Percentiles rank a stretch among this genome's conserved stretches.
These are phyloP conservation scores for Catharus minimus DNA, from an alignment of 2,113 vertebrate species.

Conservation along the genomic window DNA sequence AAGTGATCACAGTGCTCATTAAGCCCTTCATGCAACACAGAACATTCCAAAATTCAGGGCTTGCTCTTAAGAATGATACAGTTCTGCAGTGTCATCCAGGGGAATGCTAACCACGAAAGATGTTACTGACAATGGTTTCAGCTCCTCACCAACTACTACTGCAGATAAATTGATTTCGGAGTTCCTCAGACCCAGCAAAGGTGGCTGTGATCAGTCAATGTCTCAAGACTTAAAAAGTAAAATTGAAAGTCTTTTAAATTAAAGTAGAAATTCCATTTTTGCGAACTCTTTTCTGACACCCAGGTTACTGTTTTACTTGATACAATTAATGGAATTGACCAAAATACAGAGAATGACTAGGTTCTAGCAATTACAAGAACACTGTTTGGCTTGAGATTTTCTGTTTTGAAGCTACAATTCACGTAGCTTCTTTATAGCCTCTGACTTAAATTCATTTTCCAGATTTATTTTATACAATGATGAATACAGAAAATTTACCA, in stretches of 20 bases:
- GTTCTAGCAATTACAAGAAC: not conserved
- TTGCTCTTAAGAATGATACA: not conserved
- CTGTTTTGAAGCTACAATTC: not conserved
- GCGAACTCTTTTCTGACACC: not conserved
- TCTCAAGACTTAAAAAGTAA: not conserved
- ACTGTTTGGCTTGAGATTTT: not conserved
- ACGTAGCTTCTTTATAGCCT: not conserved
- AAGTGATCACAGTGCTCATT: not conserved
- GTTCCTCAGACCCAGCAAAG: not conserved
- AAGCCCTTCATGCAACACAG: not conserved
- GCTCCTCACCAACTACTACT: not conserved
- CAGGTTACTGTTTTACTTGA: not conserved
- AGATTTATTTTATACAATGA: not conserved
- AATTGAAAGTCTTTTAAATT: not conserved
- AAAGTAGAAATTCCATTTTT: not conserved
- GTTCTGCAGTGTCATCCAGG: not conserved
- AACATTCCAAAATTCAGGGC: not conserved
- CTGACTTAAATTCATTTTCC: not conserved
- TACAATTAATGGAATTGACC: not conserved
- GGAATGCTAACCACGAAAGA: not conserved
- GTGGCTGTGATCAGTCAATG: fast-evolving
- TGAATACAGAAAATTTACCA: not conserved
- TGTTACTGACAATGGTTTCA: not conserved
- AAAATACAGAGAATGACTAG: not conserved
- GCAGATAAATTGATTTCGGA: fast-evolving